Percentiles rank a stretch among this genome's conserved stretches.
Evolutionary conservation across 2,113 vertebrate genomes (phyloP).

Genomic region (Uropsilus gracilis): DNA sequence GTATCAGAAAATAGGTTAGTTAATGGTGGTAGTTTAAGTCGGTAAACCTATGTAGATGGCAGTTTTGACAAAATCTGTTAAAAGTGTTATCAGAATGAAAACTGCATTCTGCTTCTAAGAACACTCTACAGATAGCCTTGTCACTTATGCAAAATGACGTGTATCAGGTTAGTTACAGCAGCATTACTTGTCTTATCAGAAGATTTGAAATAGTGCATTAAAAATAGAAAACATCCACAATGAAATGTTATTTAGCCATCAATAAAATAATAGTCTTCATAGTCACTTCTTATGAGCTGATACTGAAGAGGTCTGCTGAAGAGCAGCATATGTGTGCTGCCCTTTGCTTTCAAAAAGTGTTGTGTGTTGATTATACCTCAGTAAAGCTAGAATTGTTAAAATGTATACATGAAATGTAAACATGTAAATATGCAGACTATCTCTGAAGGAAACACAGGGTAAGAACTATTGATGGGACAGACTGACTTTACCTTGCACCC

Average conservation of each 20-base stretch:
- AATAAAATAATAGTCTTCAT: background rate
- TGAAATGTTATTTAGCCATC: background rate
- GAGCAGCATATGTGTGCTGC: background rate
- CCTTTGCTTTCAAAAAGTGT: background rate
- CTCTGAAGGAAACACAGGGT: background rate
- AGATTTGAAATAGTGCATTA: constrained; percentile 20
- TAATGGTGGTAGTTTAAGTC: background rate
- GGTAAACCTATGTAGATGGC: background rate
- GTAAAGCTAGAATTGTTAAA: background rate
- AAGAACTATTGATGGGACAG: background rate
- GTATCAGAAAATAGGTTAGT: background rate
- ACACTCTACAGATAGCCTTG: background rate
- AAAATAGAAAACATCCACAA: background rate
- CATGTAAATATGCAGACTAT: background rate
- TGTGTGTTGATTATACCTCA: background rate
- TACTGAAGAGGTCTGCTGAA: background rate
- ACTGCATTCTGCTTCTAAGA: constrained; percentile 32
- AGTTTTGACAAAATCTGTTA: constrained; percentile 25
- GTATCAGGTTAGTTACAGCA: background rate
- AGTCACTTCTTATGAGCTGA: background rate
- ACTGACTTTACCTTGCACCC: background rate
- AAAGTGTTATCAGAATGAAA: too few relatives aligned
- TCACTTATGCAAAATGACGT: background rate
- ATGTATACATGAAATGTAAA: background rate
- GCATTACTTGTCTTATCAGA: constrained; percentile 20